phyloP scores from a whole-genome alignment of 1,140 invertebrate genomes.

The Trachymyrmex septentrionalis region DNA sequence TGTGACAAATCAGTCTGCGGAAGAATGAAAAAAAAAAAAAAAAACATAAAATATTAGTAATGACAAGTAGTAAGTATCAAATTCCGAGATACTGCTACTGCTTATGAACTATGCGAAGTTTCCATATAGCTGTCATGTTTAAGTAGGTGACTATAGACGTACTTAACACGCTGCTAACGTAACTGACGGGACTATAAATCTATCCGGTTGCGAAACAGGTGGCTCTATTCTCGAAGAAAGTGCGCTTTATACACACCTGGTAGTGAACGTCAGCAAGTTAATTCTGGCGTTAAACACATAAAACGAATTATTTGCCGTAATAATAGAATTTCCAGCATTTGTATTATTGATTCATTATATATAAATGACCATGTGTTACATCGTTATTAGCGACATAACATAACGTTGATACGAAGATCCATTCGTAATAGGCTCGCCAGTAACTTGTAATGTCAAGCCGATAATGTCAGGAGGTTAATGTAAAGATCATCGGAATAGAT shows the following conservation, averaged over 20 bases:
- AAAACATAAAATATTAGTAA: not conserved
- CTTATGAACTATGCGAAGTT: not conserved
- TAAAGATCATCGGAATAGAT: slow-evolving; percentile 50
- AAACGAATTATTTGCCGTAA: slow-evolving; percentile 4
- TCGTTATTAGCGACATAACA: slow-evolving; percentile 26
- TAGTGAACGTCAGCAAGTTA: slow-evolving; percentile 14
- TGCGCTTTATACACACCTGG: slow-evolving; percentile 9
- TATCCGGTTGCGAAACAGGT: slow-evolving; percentile 26
- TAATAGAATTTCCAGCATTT: slow-evolving; percentile 22
- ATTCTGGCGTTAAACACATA: not conserved
- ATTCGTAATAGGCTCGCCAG: not conserved
- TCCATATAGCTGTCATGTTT: slow-evolving; percentile 19
- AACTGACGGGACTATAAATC: slow-evolving; percentile 47
- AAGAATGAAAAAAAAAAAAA: slow-evolving; percentile 8
- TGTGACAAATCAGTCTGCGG: not conserved
- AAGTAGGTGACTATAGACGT: slow-evolving; percentile 50
- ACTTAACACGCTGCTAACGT: slow-evolving; percentile 21
- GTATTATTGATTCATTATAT: slow-evolving; percentile 35
- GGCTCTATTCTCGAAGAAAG: slow-evolving; percentile 37
- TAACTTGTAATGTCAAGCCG: slow-evolving; percentile 21
- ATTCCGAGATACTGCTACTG: not conserved
- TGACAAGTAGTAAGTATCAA: not conserved
- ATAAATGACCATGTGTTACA: not conserved
- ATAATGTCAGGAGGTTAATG: slow-evolving; percentile 52
- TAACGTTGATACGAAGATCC: not conserved